These are phyloP conservation scores for Colostygia pectinataria DNA, from an alignment of 2,888 invertebrate species.

Conservation along the genomic window DNA sequence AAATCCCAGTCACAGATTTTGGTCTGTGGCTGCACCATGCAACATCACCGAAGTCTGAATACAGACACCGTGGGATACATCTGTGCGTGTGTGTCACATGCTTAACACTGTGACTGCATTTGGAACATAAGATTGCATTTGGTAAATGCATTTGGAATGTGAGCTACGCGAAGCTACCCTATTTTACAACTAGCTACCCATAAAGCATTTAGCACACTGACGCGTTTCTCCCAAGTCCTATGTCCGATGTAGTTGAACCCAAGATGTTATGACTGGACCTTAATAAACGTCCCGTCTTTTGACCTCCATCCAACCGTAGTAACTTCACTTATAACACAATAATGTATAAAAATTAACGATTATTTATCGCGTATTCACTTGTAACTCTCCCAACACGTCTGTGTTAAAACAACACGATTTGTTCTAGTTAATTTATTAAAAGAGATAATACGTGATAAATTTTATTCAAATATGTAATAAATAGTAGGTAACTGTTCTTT, in stretches of 20 bases:
- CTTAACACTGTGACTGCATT: conserved; percentile 71
- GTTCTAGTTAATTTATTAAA: too few relatives aligned
- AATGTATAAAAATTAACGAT: too few relatives aligned
- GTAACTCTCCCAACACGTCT: too few relatives aligned
- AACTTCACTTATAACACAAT: too few relatives aligned
- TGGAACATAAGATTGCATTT: conserved; percentile 46
- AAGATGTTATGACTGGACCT: conserved; percentile 26
- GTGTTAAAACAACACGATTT: too few relatives aligned
- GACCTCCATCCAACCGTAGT: neutral
- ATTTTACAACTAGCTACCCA: conserved; percentile 52
- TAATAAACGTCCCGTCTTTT: neutral
- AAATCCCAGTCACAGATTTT: conserved; percentile 73
- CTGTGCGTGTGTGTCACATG: conserved; percentile 49
- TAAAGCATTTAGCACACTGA: conserved; percentile 74
- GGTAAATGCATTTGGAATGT: conserved; percentile 33
- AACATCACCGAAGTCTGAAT: conserved; percentile 70
- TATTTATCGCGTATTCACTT: too few relatives aligned
- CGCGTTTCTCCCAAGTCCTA: conserved; percentile 46
- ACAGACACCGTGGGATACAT: conserved; percentile 50
- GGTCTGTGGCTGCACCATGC: conserved; percentile 49
- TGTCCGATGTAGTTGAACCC: conserved; percentile 42
- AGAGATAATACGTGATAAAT: too few relatives aligned
- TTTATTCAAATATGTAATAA: too few relatives aligned
- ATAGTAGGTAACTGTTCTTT: too few relatives aligned
- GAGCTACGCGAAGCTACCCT: conserved; percentile 67